A percentile compares a stretch with the other conserved stretches of the same genome.
Evolutionary conservation across 2,888 invertebrate species (phyloP).

Genomic region (Pterostichus niger): DNA sequence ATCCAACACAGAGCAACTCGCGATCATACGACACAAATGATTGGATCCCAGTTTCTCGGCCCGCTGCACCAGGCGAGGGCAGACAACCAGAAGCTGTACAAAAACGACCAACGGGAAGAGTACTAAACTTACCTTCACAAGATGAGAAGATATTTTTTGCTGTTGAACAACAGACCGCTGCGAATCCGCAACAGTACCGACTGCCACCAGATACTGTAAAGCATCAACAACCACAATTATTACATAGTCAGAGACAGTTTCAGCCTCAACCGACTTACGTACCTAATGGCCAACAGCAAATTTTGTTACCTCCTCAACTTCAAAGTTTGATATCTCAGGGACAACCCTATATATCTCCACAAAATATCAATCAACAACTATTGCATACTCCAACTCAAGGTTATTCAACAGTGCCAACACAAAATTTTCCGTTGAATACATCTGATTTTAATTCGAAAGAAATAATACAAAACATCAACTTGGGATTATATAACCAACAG

Average conservation of each 20-base stretch:
- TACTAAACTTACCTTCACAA: slow-evolving; percentile 72
- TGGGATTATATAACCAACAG: slow-evolving; percentile 52
- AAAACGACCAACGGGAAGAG: slow-evolving; percentile 73
- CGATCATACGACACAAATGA: slow-evolving; percentile 76
- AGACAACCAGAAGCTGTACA: slow-evolving; percentile 67
- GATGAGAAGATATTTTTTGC: slow-evolving; percentile 56
- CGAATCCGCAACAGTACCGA: not conserved
- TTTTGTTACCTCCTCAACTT: slow-evolving; percentile 70
- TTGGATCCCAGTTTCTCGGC: slow-evolving; percentile 80
- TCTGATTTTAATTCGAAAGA: slow-evolving; percentile 46
- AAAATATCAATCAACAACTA: slow-evolving; percentile 67
- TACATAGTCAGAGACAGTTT: slow-evolving; percentile 45
- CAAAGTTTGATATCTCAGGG: slow-evolving; percentile 68
- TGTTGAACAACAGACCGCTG: not conserved
- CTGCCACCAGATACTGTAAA: no score
- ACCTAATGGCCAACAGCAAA: slow-evolving; percentile 69
- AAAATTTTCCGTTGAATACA: slow-evolving; percentile 31
- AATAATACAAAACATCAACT: slow-evolving; percentile 55
- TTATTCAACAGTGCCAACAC: slow-evolving; percentile 69
- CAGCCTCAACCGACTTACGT: slow-evolving; percentile 71
- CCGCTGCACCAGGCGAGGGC: slow-evolving; percentile 73
- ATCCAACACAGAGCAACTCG: slow-evolving; percentile 55
- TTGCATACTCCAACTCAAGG: slow-evolving; percentile 50
- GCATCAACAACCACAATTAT: slow-evolving; percentile 29
- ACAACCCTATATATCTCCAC: slow-evolving; percentile 69